Base-by-base conservation (phyloP, 2,797 vertebrate species). In the Meriones psammophilus region DNA sequence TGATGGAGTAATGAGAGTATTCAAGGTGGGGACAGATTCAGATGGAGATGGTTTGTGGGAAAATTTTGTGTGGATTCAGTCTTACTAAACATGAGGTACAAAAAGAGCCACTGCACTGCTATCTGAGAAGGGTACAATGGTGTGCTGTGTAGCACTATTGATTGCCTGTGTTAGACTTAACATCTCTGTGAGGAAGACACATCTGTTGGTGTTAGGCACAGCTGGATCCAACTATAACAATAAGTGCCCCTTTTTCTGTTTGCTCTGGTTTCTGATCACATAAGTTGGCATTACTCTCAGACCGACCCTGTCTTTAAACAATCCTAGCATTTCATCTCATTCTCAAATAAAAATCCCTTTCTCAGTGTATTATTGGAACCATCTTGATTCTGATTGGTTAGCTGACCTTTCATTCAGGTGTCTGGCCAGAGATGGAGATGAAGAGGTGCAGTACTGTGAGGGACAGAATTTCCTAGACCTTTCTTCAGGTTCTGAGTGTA, bases 61-160 rank as follows among this genome's bases (percentile, higher is more conserved):
- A 91, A 50, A 93, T 91, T 28, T n/a, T 30, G 13, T 87, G 81
- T 81, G 14, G n/a, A 81, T 95, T 78, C 56, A 50, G 15, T 36
- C 54, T 87, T 56, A 50, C 24, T 69, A 79, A 83, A 73, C 56
- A 56, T 73, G 73, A 76, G 28, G 33, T 39, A 80, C 15, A n/a
- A 20, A 92, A 91, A 93, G 56, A 33, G 12, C n/a, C 71, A 18
- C 3, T n/a, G 5, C 58, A 28, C 4, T 39, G 50, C 79, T 86
- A 17, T 3, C 17, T 39, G 46, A 42, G 83, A 69, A 36, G 66
- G 50, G 71, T 7, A 73, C 1, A 24, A 33, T 36, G 4, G 13
- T 5, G 0, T 84, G 42, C 77, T 50, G 3, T 60, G 84, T 36
- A 54, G 39, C 12, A 26, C 42, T 76, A 8, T 46, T 81, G 46